Conservation (phyloP, 2,888 invertebrate species). For the Lasioglossum vierecki region DNA sequence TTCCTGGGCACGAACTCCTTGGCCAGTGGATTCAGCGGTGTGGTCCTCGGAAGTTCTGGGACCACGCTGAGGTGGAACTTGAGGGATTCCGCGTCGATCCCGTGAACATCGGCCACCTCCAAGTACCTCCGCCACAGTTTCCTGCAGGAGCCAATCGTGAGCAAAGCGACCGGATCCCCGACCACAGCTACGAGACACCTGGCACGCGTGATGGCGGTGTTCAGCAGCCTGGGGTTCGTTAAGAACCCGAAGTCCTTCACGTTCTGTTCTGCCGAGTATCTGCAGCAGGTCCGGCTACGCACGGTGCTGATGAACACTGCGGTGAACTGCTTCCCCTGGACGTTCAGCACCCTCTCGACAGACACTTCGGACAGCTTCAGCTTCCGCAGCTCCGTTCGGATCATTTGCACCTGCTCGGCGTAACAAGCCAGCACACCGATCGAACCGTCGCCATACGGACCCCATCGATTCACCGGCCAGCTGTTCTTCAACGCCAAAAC, state of each 20-base stretch:
- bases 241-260: slow-evolving; percentile 91
- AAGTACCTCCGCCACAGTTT: slow-evolving; percentile 93
- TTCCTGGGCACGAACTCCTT: slow-evolving; percentile 91
- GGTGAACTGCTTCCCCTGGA: slow-evolving; percentile 94
- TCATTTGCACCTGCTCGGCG: slow-evolving; percentile 91
- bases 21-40: slow-evolving; percentile 91
- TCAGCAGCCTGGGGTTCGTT: slow-evolving; percentile 92
- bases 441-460: slow-evolving; percentile 90
- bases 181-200: slow-evolving; percentile 93
- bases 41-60: slow-evolving; percentile 40
- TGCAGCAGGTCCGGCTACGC: slow-evolving; percentile 90
- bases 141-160: slow-evolving; percentile 91
- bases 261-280: slow-evolving; percentile 84
- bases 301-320: slow-evolving; percentile 93
- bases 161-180: slow-evolving; percentile 93
- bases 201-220: slow-evolving; percentile 93
- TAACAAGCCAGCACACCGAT: slow-evolving; percentile 95
- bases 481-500: slow-evolving; percentile 89
- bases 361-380: slow-evolving; percentile 90
- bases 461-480: slow-evolving; percentile 90
- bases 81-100: slow-evolving; percentile 65
- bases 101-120: slow-evolving; percentile 81
- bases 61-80: slow-evolving; percentile 47
- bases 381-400: slow-evolving; percentile 91
- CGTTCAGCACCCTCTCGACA: slow-evolving; percentile 93